phyloP scores from a whole-genome alignment of 2,113 vertebrate genomes.

The Rhea pennata region DNA sequence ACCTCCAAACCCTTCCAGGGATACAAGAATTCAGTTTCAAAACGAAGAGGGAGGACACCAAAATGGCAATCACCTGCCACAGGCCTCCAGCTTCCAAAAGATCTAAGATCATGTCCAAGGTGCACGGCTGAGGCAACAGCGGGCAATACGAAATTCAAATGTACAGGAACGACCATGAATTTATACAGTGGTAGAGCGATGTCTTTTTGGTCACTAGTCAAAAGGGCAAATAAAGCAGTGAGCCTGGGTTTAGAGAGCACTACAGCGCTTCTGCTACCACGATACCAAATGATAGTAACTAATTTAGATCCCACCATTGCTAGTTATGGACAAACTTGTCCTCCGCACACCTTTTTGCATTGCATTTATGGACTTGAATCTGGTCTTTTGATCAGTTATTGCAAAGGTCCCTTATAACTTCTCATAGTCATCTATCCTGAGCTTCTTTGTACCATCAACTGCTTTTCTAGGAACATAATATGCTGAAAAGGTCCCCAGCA shows the following conservation, averaged over 20 bases:
- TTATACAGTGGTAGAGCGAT: rapidly evolving
- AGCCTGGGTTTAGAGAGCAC: not conserved
- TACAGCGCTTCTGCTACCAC: not conserved
- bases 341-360: not conserved
- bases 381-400: not conserved
- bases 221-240: not conserved
- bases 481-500: not conserved
- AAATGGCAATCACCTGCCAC: not conserved
- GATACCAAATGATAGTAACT: not conserved
- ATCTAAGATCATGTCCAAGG: not conserved
- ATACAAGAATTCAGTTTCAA: not conserved
- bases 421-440: not conserved
- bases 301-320: not conserved
- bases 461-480: not conserved
- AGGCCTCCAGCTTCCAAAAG: not conserved
- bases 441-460: not conserved
- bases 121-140: rapidly evolving
- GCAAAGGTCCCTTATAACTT: not conserved
- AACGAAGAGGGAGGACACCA: not conserved
- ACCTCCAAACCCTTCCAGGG: not conserved
- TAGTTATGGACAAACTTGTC: not conserved
- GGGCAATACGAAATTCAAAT: not conserved
- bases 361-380: not conserved
- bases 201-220: not conserved
- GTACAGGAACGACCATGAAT: not conserved